phyloP scores from a whole-genome alignment of 2,888 invertebrate genomes.

The Xestia ashworthii region DNA sequence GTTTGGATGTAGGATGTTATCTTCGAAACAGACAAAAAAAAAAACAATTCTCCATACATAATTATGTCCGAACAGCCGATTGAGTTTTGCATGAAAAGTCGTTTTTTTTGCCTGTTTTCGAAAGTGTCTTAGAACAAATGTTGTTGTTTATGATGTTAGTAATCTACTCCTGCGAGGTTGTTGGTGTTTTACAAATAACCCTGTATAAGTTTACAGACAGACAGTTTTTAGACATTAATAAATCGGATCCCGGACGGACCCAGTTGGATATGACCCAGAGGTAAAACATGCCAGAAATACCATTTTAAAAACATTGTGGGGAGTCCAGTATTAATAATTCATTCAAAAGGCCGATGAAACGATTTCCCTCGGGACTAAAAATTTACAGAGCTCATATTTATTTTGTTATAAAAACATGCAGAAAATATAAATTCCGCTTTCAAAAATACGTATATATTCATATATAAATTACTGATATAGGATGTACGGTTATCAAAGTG shows the following conservation, averaged over 20 bases:
- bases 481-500: conserved; percentile 3
- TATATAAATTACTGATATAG: background rate
- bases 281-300: conserved; percentile 8
- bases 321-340: conserved; percentile 46
- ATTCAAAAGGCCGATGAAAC: conserved; percentile 26
- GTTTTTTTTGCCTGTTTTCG: no score
- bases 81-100: no score
- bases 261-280: background rate
- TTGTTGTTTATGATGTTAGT: no score
- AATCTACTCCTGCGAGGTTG: no score
- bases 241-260: background rate
- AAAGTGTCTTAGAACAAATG: no score
- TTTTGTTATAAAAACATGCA: background rate
- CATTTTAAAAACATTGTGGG: conserved; percentile 14
- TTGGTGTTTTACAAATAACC: no score
- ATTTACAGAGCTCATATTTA: background rate
- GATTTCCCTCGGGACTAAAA: conserved; percentile 28
- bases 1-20: background rate
- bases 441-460: background rate
- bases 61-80: no score
- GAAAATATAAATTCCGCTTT: background rate
- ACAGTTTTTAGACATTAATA: conserved; percentile 14
- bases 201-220: background rate
- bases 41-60: no score
- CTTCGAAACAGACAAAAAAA: background rate